Evolutionary conservation across 2,797 vertebrate species (phyloP), one percentile per base, ranked within the genome.

Genomic region (Acanthis flammea): DNA sequence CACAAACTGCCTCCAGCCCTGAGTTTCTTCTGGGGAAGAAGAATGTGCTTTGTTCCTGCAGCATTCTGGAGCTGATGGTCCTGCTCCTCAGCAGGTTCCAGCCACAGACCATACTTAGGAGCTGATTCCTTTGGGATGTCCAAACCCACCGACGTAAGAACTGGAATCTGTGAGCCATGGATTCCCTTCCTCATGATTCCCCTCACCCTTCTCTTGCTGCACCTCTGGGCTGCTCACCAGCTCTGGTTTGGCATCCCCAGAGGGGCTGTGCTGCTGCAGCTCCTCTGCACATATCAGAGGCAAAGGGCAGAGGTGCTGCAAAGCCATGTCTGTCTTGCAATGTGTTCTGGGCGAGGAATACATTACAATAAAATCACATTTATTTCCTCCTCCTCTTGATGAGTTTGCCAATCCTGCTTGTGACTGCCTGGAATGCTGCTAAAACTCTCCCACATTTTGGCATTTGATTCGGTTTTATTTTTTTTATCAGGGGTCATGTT

Each of bases 201-300:
- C 16, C 39, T 62, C 39, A 21, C 3, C 28, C 22, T 75, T 42
- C 58, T 76, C 37, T 66, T 15, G 1, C 62, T 30, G 47, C 22
- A 44, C 12, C n/a, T 71, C 54, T 35, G 70, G 31, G 55, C 53
- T 3, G 3, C 68, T 86, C 62, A 54, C 39, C 68, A 48, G 15
- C 62, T 67, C 39, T 21, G 41, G 5, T 42, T 33, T 35, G 19
- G 42, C 50, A 83, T 13, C 12, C 33, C 24, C 68, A n/a, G 50
- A 0, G 0, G 30, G 24, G 35, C 4, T 66, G 37, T 22, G 3
- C 28, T 30, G 63, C 75, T 50, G 77, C 2, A 0, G 37, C 44
- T 66, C 30, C 63, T 71, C 39, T 30, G 4, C 1, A 0, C 23
- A 0, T 3, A 42, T 35, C 19, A 62, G 66, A 73, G 45, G 45